Evolutionary conservation across 1,140 invertebrate genomes (phyloP).

Genomic region (Drosophila pallidifrons): DNA sequence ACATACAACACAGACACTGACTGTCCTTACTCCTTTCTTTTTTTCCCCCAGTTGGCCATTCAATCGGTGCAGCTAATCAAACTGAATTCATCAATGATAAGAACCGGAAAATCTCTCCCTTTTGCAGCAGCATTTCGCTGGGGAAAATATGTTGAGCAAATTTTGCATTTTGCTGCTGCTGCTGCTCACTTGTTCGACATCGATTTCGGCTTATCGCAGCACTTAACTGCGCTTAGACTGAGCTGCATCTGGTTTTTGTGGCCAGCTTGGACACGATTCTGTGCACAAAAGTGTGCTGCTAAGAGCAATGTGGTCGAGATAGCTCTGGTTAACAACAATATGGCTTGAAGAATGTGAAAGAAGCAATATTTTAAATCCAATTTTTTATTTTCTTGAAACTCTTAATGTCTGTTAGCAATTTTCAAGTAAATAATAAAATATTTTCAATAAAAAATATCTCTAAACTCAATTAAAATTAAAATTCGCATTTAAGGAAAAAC

Average conservation of each 20-base stretch:
- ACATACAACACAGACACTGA: conserved; percentile 6
- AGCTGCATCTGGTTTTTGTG: neutral
- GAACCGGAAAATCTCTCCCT: neutral
- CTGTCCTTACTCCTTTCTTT: conserved; percentile 14
- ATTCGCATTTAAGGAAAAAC: too few species aligned
- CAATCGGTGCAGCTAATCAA: conserved; percentile 55
- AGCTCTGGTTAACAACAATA: too few species aligned
- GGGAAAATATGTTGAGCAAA: neutral
- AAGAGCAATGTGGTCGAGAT: neutral
- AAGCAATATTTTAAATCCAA: too few species aligned
- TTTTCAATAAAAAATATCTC: too few species aligned
- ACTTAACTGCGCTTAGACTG: neutral
- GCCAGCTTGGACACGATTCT: neutral
- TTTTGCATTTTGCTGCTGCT: neutral
- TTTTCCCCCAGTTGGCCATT: neutral
- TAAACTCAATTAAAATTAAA: too few species aligned
- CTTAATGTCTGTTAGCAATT: too few species aligned
- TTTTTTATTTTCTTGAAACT: too few species aligned
- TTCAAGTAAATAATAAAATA: too few species aligned
- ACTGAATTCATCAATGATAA: conserved; percentile 46
- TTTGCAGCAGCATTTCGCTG: neutral
- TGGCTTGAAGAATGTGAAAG: too few species aligned
- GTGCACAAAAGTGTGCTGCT: neutral
- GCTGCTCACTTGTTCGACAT: neutral
- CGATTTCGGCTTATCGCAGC: neutral